Evolutionary conservation across 2,797 vertebrate species (phyloP).

Genomic region (Melanotaenia maccullochi): DNA sequence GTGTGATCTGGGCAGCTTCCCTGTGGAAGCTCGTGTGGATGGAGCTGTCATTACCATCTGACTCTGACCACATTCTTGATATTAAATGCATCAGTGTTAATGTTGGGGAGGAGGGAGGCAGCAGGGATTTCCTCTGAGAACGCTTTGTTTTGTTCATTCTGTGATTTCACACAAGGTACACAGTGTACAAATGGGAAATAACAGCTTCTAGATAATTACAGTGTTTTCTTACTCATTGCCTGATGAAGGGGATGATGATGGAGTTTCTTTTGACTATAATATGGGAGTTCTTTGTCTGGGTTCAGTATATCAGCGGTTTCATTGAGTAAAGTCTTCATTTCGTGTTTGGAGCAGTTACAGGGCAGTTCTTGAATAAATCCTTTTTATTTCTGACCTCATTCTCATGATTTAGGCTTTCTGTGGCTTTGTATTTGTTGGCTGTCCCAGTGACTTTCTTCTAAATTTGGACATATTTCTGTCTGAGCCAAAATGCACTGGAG

Average conservation of each 20-base stretch:
- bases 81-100: slow-evolving; percentile 38
- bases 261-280: neutral
- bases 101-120: slow-evolving; percentile 13
- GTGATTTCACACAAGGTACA: slow-evolving; percentile 29
- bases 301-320: slow-evolving; percentile 1
- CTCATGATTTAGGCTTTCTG: slow-evolving; percentile 10
- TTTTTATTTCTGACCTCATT: neutral
- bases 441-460: slow-evolving; percentile 23
- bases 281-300: neutral
- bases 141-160: slow-evolving; percentile 47
- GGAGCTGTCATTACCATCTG: slow-evolving; percentile 27
- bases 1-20: slow-evolving; percentile 48
- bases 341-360: neutral
- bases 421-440: neutral
- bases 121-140: slow-evolving; percentile 40
- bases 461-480: slow-evolving; percentile 28
- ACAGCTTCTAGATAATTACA: slow-evolving; percentile 23
- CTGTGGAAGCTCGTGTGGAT: slow-evolving; percentile 22
- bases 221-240: neutral
- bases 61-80: slow-evolving; percentile 29
- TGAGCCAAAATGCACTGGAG: slow-evolving; percentile 21
- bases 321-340: neutral
- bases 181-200: slow-evolving; percentile 15
- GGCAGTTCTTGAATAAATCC: neutral
- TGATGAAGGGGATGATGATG: neutral